Conservation (phyloP, 1,140 invertebrate genomes). For the Drosophila truncata region DNA sequence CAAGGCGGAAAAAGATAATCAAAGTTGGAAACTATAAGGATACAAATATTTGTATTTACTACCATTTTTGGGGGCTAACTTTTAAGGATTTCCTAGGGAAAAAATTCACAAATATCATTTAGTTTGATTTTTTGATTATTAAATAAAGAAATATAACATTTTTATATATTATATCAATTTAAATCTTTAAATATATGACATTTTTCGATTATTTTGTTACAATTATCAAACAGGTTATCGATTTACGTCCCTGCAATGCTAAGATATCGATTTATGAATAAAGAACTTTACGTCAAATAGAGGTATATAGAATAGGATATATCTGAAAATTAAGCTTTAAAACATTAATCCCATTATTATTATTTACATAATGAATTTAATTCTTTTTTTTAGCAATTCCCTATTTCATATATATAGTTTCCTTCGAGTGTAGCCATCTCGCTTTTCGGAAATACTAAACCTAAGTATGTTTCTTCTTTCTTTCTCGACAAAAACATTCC, state of each 20-base stretch:
- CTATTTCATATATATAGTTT: background rate
- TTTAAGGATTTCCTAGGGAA: background rate
- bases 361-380: background rate
- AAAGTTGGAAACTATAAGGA: background rate
- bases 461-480: conserved; percentile 1
- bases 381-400: background rate
- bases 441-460: conserved; percentile 8
- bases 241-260: too few species aligned
- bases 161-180: too few species aligned
- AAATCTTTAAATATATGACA: too few species aligned
- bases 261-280: too few species aligned
- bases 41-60: background rate
- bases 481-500: conserved; percentile 29
- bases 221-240: too few species aligned
- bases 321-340: background rate
- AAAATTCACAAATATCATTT: too few species aligned
- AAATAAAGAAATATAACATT: too few species aligned
- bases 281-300: too few species aligned
- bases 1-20: background rate
- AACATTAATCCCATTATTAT: background rate
- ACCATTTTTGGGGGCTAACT: background rate
- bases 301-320: too few species aligned
- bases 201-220: too few species aligned
- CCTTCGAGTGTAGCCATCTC: conserved; percentile 7
- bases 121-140: too few species aligned